Conservation (phyloP, 2,888 invertebrate species). For the Tetrapedia diversipes region DNA sequence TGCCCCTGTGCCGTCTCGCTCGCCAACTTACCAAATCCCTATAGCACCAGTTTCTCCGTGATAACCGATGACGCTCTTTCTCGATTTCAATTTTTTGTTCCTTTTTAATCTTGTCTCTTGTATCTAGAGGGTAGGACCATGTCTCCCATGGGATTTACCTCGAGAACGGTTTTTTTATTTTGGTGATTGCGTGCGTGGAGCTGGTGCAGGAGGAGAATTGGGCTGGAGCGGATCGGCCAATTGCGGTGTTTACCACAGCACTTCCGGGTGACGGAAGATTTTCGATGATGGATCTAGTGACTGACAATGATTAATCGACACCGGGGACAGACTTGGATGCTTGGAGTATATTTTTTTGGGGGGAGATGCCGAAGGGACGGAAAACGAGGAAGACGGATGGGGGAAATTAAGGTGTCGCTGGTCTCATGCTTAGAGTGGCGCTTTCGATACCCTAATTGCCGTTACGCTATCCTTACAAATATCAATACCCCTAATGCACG, state of each 20-base stretch:
- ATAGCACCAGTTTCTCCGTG: too few species aligned
- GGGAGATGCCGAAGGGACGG: slow-evolving; percentile 36
- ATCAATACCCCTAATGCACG: slow-evolving; percentile 1
- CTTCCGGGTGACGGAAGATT: slow-evolving; percentile 43
- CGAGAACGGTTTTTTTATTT: neutral
- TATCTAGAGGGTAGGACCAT: too few species aligned
- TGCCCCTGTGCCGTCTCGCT: too few species aligned
- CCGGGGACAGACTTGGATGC: slow-evolving; percentile 29
- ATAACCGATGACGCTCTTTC: too few species aligned
- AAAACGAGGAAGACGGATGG: slow-evolving; percentile 63
- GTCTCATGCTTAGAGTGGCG: slow-evolving; percentile 1
- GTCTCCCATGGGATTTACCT: too few species aligned
- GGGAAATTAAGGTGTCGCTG: slow-evolving; percentile 52
- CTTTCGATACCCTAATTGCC: slow-evolving; percentile 21
- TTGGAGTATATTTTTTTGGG: slow-evolving; percentile 29
- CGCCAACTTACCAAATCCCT: too few species aligned
- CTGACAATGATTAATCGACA: slow-evolving; percentile 66
- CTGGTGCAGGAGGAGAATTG: neutral
- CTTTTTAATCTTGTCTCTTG: neutral
- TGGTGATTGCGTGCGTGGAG: neutral
- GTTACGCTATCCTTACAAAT: neutral
- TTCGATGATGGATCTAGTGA: slow-evolving; percentile 55
- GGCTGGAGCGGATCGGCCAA: neutral
- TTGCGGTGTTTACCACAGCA: neutral
- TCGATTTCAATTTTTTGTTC: neutral